Base-by-base conservation (phyloP, 2,797 vertebrate genomes). In the Allobates femoralis region DNA sequence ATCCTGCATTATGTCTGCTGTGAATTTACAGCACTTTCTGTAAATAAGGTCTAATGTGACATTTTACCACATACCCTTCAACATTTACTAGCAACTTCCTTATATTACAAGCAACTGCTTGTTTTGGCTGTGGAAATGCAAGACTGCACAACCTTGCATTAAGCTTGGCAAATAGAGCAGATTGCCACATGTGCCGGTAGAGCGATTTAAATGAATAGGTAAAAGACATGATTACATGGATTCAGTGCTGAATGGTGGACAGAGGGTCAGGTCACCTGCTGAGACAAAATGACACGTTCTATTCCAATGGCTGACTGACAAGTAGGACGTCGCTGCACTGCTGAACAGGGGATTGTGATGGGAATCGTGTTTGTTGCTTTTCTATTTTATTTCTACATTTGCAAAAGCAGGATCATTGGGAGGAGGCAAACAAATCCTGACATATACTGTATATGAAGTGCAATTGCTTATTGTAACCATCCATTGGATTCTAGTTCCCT, bases 41-140 rank as follows among this genome's bases (percentile, higher is more conserved):
- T 82, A 83, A 83, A 83, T 83, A 83, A 83, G 67, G 67, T 73
- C 81, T 83, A 83, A 83, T 73, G 81, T 74, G 81, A 74, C 67
- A 74, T 83, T 83, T 73, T 83, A 83, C 51, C 66, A 83, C 81
- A 73, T 60, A 73, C 53, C 53, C 81, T 82, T 74, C 81, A 83
- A 55, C 81, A 74, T 83, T 83, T 74, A 73, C 81, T 74, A 74
- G 53, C 50, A 60, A 28, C 51, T 73, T 34, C 66, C 37, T 73
- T 83, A 53, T 55, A 69, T 37, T 82, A 83, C 81, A 83, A 60
- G 81, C 51, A 26, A 60, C 67, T 21, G 51, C n/a, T 58, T 73
- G 53, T 73, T 83, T 74, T 74, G 67, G 81, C 81, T 28, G 32
- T 37, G 34, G 53, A 83, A 60, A 74, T 83, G 67, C 53, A 74